These are phyloP conservation scores for Channa argus DNA, from an alignment of 2,113 vertebrate species.

Conservation along the genomic window DNA sequence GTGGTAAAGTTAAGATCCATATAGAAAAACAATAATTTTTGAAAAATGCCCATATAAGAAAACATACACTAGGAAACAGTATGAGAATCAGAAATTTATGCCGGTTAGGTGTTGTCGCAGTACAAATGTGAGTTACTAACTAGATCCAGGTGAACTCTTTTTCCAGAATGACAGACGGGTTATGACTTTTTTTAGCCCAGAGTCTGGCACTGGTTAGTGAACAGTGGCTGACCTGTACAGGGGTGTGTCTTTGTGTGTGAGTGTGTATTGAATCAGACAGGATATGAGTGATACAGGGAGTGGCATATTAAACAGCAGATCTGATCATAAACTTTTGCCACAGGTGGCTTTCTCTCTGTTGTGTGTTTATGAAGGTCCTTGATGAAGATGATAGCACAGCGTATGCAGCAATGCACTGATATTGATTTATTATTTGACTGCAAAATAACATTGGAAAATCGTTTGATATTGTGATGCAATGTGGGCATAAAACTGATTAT, in stretches of 20 bases:
- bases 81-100: neutral
- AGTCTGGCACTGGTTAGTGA: slow-evolving; percentile 40
- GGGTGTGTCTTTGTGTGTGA: slow-evolving; percentile 49
- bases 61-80: no score
- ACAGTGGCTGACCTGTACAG: slow-evolving; percentile 42
- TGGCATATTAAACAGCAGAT: slow-evolving; percentile 4
- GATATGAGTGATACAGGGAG: slow-evolving; percentile 67
- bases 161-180: slow-evolving; percentile 16
- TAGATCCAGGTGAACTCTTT: slow-evolving; percentile 16
- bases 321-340: neutral
- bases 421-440: neutral
- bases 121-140: slow-evolving; percentile 36
- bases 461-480: neutral
- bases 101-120: slow-evolving; percentile 20
- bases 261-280: slow-evolving; percentile 37
- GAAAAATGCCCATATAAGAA: no score
- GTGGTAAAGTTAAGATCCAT: no score
- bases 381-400: neutral
- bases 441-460: neutral
- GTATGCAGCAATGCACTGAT: neutral
- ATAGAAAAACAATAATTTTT: no score
- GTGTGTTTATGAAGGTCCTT: neutral
- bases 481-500: neutral
- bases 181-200: neutral
- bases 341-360: neutral